phyloP scores from a whole-genome alignment of 2,797 vertebrate species.

The Tangara arthus region DNA sequence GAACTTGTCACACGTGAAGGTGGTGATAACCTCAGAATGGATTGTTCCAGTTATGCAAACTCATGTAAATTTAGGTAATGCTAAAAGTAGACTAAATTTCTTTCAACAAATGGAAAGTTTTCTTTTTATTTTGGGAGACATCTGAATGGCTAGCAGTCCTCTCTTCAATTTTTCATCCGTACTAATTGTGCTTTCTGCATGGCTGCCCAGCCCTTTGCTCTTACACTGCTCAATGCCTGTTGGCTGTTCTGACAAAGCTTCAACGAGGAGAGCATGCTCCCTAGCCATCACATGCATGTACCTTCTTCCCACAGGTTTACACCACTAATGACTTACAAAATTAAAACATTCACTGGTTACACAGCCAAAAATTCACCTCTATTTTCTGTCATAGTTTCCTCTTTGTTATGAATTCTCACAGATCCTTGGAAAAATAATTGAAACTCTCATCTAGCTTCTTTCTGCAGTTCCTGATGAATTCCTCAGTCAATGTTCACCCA shows the following conservation, averaged over 20 bases:
- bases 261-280: accelerated
- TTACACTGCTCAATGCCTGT: background rate
- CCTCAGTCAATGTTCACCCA: background rate
- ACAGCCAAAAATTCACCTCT: background rate
- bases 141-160: background rate
- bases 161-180: background rate
- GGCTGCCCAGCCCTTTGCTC: background rate
- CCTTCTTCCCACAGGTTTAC: background rate
- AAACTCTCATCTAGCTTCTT: background rate
- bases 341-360: background rate
- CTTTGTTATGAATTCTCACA: background rate
- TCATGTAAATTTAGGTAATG: background rate
- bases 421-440: background rate
- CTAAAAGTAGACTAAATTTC: background rate
- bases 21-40: background rate
- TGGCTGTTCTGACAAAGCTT: background rate
- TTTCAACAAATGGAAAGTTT: background rate
- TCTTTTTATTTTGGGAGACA: background rate
- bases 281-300: accelerated
- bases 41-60: background rate
- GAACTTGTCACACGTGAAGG: background rate
- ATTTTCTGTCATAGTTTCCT: background rate
- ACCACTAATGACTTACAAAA: background rate
- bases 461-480: background rate
- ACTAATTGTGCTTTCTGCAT: background rate